phyloP scores from a whole-genome alignment of 2,113 vertebrate species.

The Loxodonta africana region DNA sequence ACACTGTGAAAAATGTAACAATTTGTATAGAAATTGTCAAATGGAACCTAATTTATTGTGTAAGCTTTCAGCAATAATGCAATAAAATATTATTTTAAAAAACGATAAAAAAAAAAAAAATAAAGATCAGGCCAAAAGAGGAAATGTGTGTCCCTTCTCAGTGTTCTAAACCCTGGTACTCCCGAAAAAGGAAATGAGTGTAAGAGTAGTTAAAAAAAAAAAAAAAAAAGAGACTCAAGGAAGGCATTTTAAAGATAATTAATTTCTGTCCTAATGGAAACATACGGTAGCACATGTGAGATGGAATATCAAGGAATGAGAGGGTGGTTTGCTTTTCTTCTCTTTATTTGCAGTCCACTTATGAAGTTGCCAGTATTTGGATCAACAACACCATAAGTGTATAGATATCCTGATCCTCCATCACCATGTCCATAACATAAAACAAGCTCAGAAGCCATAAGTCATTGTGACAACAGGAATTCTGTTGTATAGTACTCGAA shows the following conservation, averaged over 20 bases:
- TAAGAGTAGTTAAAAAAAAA: neutral
- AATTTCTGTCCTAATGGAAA: neutral
- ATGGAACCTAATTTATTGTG: too few species aligned
- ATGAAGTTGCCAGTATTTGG: neutral
- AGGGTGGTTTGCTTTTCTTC: fast-evolving
- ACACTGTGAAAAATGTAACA: neutral
- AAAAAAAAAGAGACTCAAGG: fast-evolving
- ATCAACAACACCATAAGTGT: neutral
- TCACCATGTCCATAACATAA: neutral
- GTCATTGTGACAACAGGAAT: neutral
- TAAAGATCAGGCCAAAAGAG: neutral
- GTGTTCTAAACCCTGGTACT: fast-evolving
- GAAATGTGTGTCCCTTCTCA: neutral
- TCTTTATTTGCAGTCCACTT: neutral
- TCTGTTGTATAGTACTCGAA: neutral
- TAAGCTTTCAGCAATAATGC: neutral
- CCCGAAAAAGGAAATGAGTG: neutral
- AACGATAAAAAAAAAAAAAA: too few species aligned
- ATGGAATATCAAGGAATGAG: neutral
- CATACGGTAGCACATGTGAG: fast-evolving
- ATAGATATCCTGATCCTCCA: neutral
- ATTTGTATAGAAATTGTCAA: neutral
- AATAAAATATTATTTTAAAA: neutral
- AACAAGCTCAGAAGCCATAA: neutral
- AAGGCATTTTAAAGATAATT: neutral